Evolutionary conservation across 2,113 vertebrate species (phyloP).

Genomic region (Amblyornis subalaris): DNA sequence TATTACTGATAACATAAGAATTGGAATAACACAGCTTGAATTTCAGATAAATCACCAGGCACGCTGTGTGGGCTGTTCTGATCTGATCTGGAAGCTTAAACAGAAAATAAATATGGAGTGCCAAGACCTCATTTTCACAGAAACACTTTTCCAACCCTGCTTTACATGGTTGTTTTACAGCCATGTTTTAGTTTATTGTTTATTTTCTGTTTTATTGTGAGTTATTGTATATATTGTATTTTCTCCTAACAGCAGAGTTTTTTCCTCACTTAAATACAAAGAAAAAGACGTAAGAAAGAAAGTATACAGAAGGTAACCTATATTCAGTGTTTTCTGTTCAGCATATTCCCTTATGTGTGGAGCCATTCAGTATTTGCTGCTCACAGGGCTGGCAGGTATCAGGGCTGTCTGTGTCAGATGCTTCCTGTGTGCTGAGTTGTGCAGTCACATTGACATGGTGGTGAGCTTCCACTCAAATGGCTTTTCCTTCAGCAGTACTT

Average conservation of each 20-base stretch:
- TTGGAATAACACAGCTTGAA: constrained; percentile 1
- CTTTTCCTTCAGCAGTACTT: background rate
- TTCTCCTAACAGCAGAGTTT: background rate
- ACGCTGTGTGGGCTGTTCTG: background rate
- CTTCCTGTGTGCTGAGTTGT: background rate
- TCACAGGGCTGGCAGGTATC: background rate
- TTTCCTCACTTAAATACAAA: background rate
- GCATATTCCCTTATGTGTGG: background rate
- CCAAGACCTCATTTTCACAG: background rate
- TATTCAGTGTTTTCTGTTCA: background rate
- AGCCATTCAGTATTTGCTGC: background rate
- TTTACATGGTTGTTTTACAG: background rate
- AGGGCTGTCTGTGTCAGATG: background rate
- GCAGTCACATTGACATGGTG: background rate
- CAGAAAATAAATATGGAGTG: background rate
- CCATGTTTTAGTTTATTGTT: background rate
- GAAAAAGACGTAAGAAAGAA: background rate
- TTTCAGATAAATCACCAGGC: constrained; percentile 4
- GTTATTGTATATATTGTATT: background rate
- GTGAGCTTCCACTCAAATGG: background rate
- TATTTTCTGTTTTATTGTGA: background rate
- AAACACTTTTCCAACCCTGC: background rate
- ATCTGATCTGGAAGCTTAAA: background rate
- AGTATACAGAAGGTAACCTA: background rate
- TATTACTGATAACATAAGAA: background rate